Conservation (phyloP, 2,113 vertebrate genomes). For the Hydrochoerus hydrochaeris region DNA sequence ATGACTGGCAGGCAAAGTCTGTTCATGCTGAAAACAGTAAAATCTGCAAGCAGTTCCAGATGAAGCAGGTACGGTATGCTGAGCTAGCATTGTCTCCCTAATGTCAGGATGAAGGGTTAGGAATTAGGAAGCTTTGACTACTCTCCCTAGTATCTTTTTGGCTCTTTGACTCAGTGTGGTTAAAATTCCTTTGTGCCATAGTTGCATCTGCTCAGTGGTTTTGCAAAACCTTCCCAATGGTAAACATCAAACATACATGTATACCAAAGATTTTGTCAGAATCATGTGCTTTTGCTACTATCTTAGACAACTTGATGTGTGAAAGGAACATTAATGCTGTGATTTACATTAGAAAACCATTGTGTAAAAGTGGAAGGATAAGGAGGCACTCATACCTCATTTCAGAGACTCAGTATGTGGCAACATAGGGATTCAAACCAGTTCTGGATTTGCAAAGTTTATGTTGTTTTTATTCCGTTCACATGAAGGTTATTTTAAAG, state of each 20-base stretch:
- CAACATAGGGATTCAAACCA: neutral
- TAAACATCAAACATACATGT: neutral
- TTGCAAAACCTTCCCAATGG: neutral
- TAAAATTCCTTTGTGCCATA: constrained; percentile 18
- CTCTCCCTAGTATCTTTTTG: neutral
- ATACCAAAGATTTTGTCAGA: constrained; percentile 31
- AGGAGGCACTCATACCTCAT: neutral
- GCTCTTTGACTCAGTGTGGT: neutral
- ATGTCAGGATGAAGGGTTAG: neutral
- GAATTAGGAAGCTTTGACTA: neutral
- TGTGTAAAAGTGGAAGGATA: neutral
- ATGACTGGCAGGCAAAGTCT: constrained; percentile 86
- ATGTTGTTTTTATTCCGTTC: constrained; percentile 5
- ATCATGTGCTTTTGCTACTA: neutral
- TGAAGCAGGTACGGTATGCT: constrained; percentile 88
- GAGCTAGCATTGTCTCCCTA: neutral
- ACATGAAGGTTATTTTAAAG: constrained; percentile 49
- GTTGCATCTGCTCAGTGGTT: constrained; percentile 13
- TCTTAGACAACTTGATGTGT: neutral
- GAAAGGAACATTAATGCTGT: constrained; percentile 18
- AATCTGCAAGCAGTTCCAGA: constrained; percentile 91
- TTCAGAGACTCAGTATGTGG: neutral
- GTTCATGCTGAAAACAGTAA: constrained; percentile 90
- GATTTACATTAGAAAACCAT: neutral
- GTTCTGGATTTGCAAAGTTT: neutral